Base-by-base conservation (phyloP, 2,888 invertebrate species). In the Belgica antarctica region DNA sequence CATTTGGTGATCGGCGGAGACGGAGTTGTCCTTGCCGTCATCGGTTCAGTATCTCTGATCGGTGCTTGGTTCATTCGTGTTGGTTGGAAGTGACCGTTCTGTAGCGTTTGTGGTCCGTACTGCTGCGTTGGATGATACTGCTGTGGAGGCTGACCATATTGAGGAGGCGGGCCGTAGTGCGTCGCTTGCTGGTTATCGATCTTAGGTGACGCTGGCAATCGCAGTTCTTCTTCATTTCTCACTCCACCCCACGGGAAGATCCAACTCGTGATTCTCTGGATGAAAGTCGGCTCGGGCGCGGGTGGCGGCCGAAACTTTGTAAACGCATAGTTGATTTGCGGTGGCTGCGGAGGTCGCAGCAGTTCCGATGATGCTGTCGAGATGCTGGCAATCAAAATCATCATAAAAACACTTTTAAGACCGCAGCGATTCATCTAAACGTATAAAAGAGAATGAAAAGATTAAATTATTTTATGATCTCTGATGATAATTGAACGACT, bases 1-100 rank as follows among this genome's bases (percentile, higher is more conserved):
- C 92, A 92, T 72, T 84, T 83, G 75, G 83, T 84, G 72, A 84
- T 83, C 59, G 79, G 76, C 70, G 80, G 79, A 69, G 57, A 47
- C 17, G 74, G n/a, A 34, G 74, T 65, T 15, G 72, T 71, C 17
- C 73, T 62, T 15, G 74, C 66, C 27, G 72, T 62, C 17, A 63
- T 75, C 75, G 8, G 22, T 52, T 62, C 62, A 28, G 59, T 57
- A 15, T 63, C 24, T 36, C 59, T 1, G 22, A 57, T 24, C 15
- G 69, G 69, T 28, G 28, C 24, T 2, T 41, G 28, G n/a, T 47
- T 62, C 19, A 28, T 25, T 17, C 34, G 5, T 10, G 27, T 31
- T 10, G 24, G 12, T 17, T 36, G 62, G 1, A 15, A 36, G 17
- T 12, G n/a, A 31, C 12, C 12, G 17, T 3, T 15, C 22, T 66